Percentiles rank a stretch among this genome's conserved stretches.
These are phyloP conservation scores for Halesus radiatus DNA, from an alignment of 1,140 invertebrate species.

Conservation along the genomic window DNA sequence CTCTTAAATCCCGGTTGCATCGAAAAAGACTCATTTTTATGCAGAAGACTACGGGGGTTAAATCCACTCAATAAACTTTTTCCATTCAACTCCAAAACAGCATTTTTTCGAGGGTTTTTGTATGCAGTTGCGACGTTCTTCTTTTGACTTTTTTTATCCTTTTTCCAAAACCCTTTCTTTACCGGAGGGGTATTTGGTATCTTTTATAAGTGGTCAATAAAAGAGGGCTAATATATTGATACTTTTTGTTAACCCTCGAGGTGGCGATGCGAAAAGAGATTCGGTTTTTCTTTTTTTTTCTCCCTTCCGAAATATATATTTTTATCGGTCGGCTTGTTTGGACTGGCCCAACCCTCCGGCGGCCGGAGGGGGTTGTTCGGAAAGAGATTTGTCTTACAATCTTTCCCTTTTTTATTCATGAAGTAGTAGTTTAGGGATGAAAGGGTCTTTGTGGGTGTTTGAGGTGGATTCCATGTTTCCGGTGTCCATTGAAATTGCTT, in stretches of 20 bases:
- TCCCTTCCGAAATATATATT: not conserved
- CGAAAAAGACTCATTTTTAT: conserved; percentile 43
- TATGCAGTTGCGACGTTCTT: conserved; percentile 15
- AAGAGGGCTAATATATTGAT: conserved; percentile 55
- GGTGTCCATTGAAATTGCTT: conserved; percentile 35
- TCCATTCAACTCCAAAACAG: conserved; percentile 26
- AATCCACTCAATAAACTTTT: conserved; percentile 42
- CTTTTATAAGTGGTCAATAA: conserved; percentile 55
- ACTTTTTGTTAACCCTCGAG: conserved; percentile 40
- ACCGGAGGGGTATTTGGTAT: conserved; percentile 24
- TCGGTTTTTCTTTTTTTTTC: not conserved
- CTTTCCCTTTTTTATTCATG: conserved; percentile 47
- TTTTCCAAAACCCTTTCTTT: conserved; percentile 47
- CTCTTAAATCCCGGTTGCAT: conserved; percentile 53
- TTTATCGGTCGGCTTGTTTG: conserved; percentile 33
- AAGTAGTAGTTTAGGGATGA: conserved; percentile 28
- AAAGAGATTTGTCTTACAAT: conserved; percentile 48
- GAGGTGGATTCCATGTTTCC: conserved; percentile 36
- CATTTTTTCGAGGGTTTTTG: not conserved
- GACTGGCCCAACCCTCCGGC: conserved; percentile 11
- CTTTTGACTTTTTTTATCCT: conserved; percentile 20
- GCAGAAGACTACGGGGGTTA: conserved; percentile 22
- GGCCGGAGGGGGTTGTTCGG: conserved; percentile 28
- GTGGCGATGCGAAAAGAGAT: conserved; percentile 43
- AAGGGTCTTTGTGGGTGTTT: conserved; percentile 27